A percentile compares a stretch with the other conserved stretches of the same genome.
Evolutionary conservation across 1,140 invertebrate species (phyloP).

Genomic region (Globodera ellingtonae): DNA sequence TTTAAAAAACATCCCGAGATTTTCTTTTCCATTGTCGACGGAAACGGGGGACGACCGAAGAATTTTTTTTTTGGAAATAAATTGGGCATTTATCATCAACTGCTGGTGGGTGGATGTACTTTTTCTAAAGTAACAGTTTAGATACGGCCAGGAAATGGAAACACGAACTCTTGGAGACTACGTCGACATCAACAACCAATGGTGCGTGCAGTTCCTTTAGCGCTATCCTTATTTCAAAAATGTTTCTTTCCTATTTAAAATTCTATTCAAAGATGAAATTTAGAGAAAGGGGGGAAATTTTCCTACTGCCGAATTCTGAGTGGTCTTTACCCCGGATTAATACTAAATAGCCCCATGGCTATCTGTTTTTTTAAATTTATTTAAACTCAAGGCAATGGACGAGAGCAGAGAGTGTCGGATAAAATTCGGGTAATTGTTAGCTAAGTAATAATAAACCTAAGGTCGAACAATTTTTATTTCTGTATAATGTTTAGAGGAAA

Average conservation of each 20-base stretch:
- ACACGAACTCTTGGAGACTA: constrained; percentile 25
- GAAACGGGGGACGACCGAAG: no score
- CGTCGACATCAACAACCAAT: background rate
- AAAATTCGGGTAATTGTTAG: constrained; percentile 19
- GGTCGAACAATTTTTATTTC: background rate
- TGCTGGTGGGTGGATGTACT: no score
- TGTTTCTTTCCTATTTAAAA: no score
- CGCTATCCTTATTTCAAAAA: no score
- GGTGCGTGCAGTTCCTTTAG: no score
- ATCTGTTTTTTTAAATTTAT: background rate
- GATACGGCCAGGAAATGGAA: constrained; percentile 42
- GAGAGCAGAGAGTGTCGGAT: constrained; percentile 19
- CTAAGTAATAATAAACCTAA: background rate
- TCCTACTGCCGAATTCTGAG: no score
- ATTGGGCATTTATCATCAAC: no score
- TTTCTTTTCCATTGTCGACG: background rate
- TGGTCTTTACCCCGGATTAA: no score
- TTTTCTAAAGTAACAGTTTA: constrained; percentile 23
- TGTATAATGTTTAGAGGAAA: no score
- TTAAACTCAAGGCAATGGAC: constrained; percentile 5
- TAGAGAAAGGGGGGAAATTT: no score
- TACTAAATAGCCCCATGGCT: background rate
- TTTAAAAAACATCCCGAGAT: background rate
- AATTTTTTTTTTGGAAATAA: no score
- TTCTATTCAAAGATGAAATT: no score